A percentile compares a stretch with the other conserved stretches of the same genome.
These are phyloP conservation scores for Ophion ventricosus DNA, from an alignment of 2,888 invertebrate genomes.

Conservation along the genomic window DNA sequence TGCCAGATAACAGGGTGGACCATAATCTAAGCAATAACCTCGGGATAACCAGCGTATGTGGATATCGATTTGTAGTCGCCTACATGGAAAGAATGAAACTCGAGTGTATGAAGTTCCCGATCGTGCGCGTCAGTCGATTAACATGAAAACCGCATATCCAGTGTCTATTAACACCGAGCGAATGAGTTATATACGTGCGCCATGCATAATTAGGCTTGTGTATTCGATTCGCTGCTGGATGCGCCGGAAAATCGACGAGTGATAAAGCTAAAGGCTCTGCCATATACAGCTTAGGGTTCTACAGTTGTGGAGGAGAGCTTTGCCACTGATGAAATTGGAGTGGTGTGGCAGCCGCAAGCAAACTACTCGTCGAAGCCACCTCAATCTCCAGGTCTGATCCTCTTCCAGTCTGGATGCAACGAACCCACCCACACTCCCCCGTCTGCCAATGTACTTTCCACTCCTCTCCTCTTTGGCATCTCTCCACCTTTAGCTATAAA, in stretches of 20 bases:
- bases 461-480: neutral
- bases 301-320: slow-evolving; percentile 33
- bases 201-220: slow-evolving; percentile 54
- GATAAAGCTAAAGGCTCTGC: slow-evolving; percentile 51
- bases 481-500: neutral
- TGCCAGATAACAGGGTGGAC: neutral
- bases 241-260: slow-evolving; percentile 46
- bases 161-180: slow-evolving; percentile 26
- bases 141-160: slow-evolving; percentile 6
- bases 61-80: neutral
- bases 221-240: slow-evolving; percentile 47
- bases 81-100: neutral
- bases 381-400: slow-evolving; percentile 36
- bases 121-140: neutral
- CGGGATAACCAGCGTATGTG: neutral
- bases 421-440: slow-evolving; percentile 10
- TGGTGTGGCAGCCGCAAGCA: slow-evolving; percentile 38
- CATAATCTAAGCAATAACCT: neutral
- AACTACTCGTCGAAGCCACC: slow-evolving; percentile 44
- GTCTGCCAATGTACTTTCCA: slow-evolving; percentile 33
- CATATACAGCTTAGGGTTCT: slow-evolving; percentile 30
- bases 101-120: neutral
- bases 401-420: slow-evolving; percentile 18
- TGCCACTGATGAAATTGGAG: slow-evolving; percentile 40
- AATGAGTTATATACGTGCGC: neutral